Evolutionary conservation across 2,888 invertebrate species (phyloP).

Genomic region (Endotricha flammealis): DNA sequence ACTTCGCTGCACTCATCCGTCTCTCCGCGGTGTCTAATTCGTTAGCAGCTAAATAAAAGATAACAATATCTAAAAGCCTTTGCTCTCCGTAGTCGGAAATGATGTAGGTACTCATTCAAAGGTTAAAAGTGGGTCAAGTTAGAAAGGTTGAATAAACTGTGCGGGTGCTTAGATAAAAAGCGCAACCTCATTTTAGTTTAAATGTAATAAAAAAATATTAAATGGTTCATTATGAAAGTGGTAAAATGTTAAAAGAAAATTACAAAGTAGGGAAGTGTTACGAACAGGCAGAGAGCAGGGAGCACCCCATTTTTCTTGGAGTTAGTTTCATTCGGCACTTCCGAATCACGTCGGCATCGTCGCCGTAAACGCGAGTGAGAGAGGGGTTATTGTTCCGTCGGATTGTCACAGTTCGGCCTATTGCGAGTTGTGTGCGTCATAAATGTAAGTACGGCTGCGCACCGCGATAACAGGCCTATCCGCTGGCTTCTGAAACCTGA

Average conservation of each 20-base stretch:
- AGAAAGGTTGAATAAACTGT: constrained; percentile 3
- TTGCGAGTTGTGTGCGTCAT: constrained; percentile 11
- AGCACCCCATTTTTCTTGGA: not conserved
- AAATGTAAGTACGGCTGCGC: constrained; percentile 17
- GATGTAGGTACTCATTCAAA: constrained; percentile 13
- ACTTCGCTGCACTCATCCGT: constrained; percentile 13
- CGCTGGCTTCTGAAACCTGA: constrained; percentile 1
- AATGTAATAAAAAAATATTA: not conserved
- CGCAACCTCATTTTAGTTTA: constrained; percentile 2
- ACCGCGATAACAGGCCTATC: constrained; percentile 10
- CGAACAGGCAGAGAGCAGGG: not conserved
- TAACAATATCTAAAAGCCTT: constrained; percentile 17
- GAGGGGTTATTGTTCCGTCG: constrained; percentile 1
- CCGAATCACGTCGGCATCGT: constrained; percentile 1
- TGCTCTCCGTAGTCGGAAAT: constrained; percentile 5
- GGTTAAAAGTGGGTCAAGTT: constrained; percentile 16
- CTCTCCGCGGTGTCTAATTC: constrained; percentile 12
- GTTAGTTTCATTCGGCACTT: not conserved
- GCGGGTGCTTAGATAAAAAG: not conserved
- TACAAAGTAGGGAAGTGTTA: too few species aligned
- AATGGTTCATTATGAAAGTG: not conserved
- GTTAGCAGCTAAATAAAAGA: constrained; percentile 23
- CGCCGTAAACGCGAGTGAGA: constrained; percentile 14
- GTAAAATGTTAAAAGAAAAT: not conserved
- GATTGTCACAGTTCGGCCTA: constrained; percentile 1